Evolutionary conservation across 2,888 invertebrate genomes (phyloP), one percentile per base, ranked within the genome.

Genomic region (Trisateles emortualis): DNA sequence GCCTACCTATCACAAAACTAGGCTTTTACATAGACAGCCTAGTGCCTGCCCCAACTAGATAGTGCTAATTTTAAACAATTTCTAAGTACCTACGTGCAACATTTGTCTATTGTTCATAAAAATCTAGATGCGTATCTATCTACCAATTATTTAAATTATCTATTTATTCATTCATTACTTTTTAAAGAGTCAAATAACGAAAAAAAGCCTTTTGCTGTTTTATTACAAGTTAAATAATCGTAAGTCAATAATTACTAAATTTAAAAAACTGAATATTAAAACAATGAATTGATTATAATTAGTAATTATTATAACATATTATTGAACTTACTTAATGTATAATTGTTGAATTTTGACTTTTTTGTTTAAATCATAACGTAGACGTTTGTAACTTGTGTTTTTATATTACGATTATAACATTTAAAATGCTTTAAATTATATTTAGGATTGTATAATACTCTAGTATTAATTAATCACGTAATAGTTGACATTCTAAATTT

Each of bases 11-110:
- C 49, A 54, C 32, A 35, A 36, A 16, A 32, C n/a, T 56, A 56
- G 62, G 46, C 8, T 50, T 41, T 47, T 45, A n/a, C n/a, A n/a
- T 54, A 70, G 56, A 54, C 49, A 38, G 41, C 52, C 49, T 60
- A 66, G 67, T 59, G 56, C 59, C 63, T 70, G 67, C 71, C 67
- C 67, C 67, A 66, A 68, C 41, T 50, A 66, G 17, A 42, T 52
- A 69, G 49, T 52, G 47, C 39, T 56, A 48, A 47, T 35, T 10
- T 52, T 51, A 44, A 47, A 38, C 33, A 2, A 16, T 45, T 19
- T 26, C 36, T 35, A 26, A 13, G 29, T 3, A 17, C 24, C 16
- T 26, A 51, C 9, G n/a, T 62, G 11, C 47, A 49, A 30, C 17
- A 45, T 30, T 32, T 22, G 19, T 30, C 30, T 47, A 24, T 32